Evolutionary conservation across 1,140 invertebrate species (phyloP).

Genomic region (Piezodorus guildinii): DNA sequence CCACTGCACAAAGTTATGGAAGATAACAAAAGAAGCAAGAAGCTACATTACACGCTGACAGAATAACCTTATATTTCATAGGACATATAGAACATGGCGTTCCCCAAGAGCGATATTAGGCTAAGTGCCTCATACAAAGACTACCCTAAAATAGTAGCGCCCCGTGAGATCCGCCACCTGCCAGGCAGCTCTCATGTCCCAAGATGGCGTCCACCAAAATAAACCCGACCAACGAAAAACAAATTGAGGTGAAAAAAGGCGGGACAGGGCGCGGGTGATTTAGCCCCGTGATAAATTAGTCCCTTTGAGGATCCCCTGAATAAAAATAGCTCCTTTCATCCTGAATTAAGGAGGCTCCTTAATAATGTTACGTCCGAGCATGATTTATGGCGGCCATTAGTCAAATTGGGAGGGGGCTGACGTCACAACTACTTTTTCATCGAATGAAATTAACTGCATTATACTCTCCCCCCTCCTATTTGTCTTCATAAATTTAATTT

Average conservation of each 20-base stretch:
- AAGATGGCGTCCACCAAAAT: too few relatives aligned
- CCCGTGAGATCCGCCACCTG: too few relatives aligned
- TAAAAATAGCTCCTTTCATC: conserved; percentile 15
- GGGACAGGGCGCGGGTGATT: conserved; percentile 3
- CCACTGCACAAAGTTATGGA: too few relatives aligned
- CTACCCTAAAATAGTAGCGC: too few relatives aligned
- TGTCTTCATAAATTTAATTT: conserved; percentile 16
- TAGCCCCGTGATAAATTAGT: neutral
- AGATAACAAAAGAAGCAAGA: too few relatives aligned
- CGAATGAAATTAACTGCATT: conserved; percentile 13
- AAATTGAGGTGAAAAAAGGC: conserved; percentile 13
- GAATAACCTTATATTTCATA: too few relatives aligned
- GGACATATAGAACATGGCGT: too few relatives aligned
- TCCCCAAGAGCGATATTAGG: too few relatives aligned
- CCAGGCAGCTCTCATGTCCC: too few relatives aligned
- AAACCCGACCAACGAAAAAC: neutral
- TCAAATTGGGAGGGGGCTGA: neutral
- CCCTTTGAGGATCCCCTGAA: conserved; percentile 7
- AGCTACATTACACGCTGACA: too few relatives aligned
- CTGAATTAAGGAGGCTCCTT: conserved; percentile 2
- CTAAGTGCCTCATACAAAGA: too few relatives aligned
- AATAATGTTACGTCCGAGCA: conserved; percentile 13
- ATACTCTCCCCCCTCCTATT: conserved; percentile 2
- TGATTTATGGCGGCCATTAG: conserved; percentile 8
- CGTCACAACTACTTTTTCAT: conserved; percentile 16